Conservation (phyloP, 2,888 invertebrate genomes). For the Lepidochrysops patricia region DNA sequence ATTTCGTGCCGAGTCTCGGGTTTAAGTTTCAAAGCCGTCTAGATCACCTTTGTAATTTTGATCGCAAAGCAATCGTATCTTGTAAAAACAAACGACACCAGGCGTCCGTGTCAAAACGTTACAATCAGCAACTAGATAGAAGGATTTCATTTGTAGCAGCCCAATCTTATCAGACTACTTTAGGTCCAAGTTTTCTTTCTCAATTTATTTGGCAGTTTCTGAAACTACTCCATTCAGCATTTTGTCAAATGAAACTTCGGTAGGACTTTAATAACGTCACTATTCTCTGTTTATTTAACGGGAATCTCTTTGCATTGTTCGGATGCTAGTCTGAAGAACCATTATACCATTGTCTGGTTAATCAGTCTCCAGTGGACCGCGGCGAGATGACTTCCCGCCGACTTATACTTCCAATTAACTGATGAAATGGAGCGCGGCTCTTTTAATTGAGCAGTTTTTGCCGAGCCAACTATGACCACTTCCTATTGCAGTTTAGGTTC, state of each 20-base stretch:
- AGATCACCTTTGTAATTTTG: neutral
- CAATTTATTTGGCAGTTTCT: too few relatives aligned
- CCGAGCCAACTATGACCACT: conserved; percentile 26
- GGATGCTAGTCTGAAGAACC: neutral
- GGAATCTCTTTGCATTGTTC: neutral
- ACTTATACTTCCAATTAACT: conserved; percentile 52
- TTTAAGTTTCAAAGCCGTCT: neutral
- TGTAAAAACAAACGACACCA: neutral
- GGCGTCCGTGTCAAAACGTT: too few relatives aligned
- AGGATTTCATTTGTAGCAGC: too few relatives aligned
- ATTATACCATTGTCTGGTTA: neutral
- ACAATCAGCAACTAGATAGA: too few relatives aligned
- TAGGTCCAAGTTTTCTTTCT: too few relatives aligned
- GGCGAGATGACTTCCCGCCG: conserved; percentile 44
- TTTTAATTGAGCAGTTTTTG: conserved; percentile 49
- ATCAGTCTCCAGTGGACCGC: conserved; percentile 33
- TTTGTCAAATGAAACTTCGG: too few relatives aligned
- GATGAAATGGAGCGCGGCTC: conserved; percentile 52
- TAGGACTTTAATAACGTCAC: too few relatives aligned
- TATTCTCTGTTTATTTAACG: neutral
- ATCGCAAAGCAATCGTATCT: neutral
- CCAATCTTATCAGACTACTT: too few relatives aligned
- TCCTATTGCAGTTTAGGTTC: conserved; percentile 31
- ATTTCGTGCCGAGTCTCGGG: neutral
- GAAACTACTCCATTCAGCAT: too few relatives aligned